Conservation (phyloP, 2,888 invertebrate genomes). For the Lordiphosa andalusiaca region DNA sequence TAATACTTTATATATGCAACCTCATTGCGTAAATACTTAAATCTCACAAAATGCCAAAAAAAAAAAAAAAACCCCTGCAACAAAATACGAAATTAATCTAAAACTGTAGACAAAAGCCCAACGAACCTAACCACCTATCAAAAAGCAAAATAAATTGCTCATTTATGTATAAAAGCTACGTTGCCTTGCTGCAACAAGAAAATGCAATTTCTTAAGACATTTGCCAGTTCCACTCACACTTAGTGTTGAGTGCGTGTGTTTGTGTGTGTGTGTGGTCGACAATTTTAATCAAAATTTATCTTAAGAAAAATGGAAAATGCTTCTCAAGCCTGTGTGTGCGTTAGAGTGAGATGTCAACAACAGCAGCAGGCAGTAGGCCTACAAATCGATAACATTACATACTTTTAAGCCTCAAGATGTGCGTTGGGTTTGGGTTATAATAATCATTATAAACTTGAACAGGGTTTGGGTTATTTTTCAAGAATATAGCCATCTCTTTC, state of each 20-base stretch:
- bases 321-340: conserved; percentile 33
- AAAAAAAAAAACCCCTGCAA: conserved; percentile 10
- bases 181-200: conserved; percentile 48
- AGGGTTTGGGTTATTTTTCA: background rate
- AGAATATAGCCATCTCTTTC: conserved; percentile 9
- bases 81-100: conserved; percentile 3
- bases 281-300: conserved; percentile 70
- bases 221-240: conserved; percentile 21
- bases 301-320: conserved; percentile 64
- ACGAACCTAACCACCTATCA: conserved; percentile 21
- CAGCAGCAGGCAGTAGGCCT: conserved; percentile 22
- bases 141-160: conserved; percentile 52
- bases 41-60: too few relatives aligned
- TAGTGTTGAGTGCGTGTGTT: conserved; percentile 22
- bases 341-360: conserved; percentile 48
- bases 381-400: conserved; percentile 60
- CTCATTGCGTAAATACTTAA: conserved; percentile 18
- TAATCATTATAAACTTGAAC: conserved; percentile 57
- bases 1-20: too few relatives aligned
- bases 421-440: conserved; percentile 34
- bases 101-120: conserved; percentile 2
- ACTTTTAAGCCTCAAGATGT: conserved; percentile 55
- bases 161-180: conserved; percentile 52
- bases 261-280: conserved; percentile 31
- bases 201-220: conserved; percentile 73